Conservation (phyloP, 2,113 vertebrate species). For the Bubo scandiacus region DNA sequence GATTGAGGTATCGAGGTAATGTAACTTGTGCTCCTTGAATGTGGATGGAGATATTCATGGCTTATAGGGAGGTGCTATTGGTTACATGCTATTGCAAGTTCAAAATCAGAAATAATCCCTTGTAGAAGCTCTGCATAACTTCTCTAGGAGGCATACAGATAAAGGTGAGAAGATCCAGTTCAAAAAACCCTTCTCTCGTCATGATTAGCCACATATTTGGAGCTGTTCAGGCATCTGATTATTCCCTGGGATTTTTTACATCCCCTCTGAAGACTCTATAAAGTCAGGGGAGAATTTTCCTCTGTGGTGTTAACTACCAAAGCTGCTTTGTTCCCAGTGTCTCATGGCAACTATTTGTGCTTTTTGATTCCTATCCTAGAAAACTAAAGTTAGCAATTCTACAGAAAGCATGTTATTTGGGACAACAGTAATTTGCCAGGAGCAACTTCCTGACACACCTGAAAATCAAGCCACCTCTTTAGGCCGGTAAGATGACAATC, state of each 20-base stretch:
- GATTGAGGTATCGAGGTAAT: background rate
- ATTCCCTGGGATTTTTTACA: background rate
- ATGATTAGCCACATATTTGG: background rate
- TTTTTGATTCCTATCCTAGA: background rate
- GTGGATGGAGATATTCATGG: background rate
- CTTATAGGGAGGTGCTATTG: background rate
- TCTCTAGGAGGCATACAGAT: background rate
- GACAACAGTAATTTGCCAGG: background rate
- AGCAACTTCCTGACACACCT: background rate
- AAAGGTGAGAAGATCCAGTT: background rate
- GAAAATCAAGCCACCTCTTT: background rate
- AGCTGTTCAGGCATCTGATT: background rate
- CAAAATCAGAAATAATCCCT: background rate
- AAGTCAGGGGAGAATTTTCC: background rate
- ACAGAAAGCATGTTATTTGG: background rate
- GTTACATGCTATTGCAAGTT: background rate
- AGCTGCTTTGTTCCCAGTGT: background rate
- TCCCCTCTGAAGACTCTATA: background rate
- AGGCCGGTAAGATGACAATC: background rate
- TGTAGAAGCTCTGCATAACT: background rate
- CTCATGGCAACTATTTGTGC: background rate
- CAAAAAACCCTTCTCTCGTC: background rate
- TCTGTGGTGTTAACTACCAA: background rate
- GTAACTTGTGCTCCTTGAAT: background rate
- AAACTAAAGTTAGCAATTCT: background rate